Percentiles rank a stretch among this genome's conserved stretches.
These are phyloP conservation scores for Patella ulyssiponensis DNA, from an alignment of 2,888 invertebrate genomes.

Conservation along the genomic window DNA sequence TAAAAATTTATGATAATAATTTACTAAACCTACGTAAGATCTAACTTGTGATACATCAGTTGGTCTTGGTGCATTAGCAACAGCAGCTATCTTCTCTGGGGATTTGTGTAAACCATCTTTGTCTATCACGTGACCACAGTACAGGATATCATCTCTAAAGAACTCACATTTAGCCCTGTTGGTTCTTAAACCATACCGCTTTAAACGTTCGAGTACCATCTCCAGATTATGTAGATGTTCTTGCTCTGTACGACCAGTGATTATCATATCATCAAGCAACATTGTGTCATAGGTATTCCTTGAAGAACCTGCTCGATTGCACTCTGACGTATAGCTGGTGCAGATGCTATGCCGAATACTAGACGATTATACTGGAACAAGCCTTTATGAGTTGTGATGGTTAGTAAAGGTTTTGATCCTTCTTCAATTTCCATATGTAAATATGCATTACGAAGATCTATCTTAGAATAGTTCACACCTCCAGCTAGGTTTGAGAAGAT, in stretches of 20 bases:
- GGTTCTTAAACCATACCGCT: constrained; percentile 21
- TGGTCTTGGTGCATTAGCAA: neutral
- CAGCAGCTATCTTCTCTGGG: constrained; percentile 19
- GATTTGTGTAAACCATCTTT: constrained; percentile 33
- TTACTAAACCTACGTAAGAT: neutral
- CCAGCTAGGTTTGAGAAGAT: constrained; percentile 47
- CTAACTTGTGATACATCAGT: neutral
- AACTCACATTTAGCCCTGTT: constrained; percentile 28
- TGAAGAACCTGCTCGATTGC: constrained; percentile 38
- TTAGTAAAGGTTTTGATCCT: constrained; percentile 29
- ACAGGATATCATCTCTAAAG: constrained; percentile 23
- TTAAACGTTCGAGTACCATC: constrained; percentile 25
- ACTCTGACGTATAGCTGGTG: constrained; percentile 43
- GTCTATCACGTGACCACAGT: constrained; percentile 37
- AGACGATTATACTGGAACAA: constrained; percentile 40
- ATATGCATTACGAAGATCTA: constrained; percentile 31
- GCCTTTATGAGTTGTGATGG: constrained; percentile 43
- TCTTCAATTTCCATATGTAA: constrained; percentile 35
- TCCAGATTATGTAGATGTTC: constrained; percentile 27
- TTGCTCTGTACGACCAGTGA: constrained; percentile 23
- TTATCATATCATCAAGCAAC: constrained; percentile 22
- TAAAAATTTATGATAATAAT: constrained; percentile 19
- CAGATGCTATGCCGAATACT: constrained; percentile 37
- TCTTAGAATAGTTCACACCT: constrained; percentile 34
- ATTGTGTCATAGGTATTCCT: constrained; percentile 27